These are phyloP conservation scores for Menidia menidia DNA, from an alignment of 2,797 vertebrate species.

Conservation along the genomic window DNA sequence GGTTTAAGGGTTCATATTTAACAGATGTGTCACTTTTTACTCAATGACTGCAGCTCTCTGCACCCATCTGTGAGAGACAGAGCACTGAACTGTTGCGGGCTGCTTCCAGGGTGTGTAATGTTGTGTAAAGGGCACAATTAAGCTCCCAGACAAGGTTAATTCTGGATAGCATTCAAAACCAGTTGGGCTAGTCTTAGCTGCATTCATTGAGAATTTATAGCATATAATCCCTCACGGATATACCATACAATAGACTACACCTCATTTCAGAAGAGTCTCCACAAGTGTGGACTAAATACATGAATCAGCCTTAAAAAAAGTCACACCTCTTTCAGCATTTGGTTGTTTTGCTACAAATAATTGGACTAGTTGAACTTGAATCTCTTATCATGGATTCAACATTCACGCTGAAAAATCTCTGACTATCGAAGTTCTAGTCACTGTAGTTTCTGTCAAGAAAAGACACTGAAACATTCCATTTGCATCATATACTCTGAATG, in stretches of 20 bases:
- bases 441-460: no score
- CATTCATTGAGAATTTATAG: slow-evolving; percentile 7
- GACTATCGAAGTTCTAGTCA: no score
- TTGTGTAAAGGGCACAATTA: slow-evolving; percentile 28
- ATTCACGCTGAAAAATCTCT: neutral
- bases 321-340: neutral
- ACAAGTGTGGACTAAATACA: neutral
- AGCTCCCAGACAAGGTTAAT: slow-evolving; percentile 10
- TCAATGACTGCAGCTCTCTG: neutral
- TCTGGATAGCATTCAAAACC: slow-evolving; percentile 28
- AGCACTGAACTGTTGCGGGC: neutral
- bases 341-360: neutral
- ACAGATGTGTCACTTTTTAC: slow-evolving; percentile 17
- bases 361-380: neutral
- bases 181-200: slow-evolving; percentile 11
- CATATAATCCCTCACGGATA: slow-evolving; percentile 23
- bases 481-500: no score
- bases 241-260: neutral
- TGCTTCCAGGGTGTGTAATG: slow-evolving; percentile 11
- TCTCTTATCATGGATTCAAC: neutral
- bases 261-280: slow-evolving; percentile 29
- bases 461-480: no score
- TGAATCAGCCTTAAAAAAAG: neutral
- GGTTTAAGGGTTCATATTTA: slow-evolving; percentile 25
- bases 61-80: slow-evolving; percentile 5